Evolutionary conservation across 1,140 invertebrate genomes (phyloP).

Genomic region (Patella vulgata): DNA sequence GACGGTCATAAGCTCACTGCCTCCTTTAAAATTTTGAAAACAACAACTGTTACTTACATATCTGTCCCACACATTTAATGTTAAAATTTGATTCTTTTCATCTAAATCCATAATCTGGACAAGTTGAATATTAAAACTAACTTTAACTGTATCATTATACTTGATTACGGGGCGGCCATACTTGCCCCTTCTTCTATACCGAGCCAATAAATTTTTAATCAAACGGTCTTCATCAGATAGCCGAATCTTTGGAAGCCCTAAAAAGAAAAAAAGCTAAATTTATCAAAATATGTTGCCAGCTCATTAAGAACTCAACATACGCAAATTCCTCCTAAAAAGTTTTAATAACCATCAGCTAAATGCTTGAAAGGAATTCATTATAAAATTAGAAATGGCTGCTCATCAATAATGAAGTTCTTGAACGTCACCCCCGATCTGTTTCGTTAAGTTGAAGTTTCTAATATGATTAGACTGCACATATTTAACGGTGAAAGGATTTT

Average conservation of each 20-base stretch:
- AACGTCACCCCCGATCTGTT: no score
- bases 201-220: conserved; percentile 58
- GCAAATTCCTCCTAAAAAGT: not conserved
- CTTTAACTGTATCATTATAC: conserved; percentile 52
- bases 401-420: no score
- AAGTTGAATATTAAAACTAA: conserved; percentile 57
- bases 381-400: no score
- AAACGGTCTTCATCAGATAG: conserved; percentile 59
- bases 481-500: no score
- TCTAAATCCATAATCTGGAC: conserved; percentile 65
- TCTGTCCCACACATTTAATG: conserved; percentile 58
- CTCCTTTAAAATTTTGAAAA: no score
- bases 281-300: conserved; percentile 3
- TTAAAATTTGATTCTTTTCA: conserved; percentile 62
- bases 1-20: no score
- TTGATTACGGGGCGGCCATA: conserved; percentile 59
- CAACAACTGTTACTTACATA: conserved; percentile 63
- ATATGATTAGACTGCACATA: no score
- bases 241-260: conserved; percentile 28
- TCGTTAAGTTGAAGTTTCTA: no score
- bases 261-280: conserved; percentile 36
- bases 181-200: conserved; percentile 51
- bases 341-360: no score
- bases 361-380: no score
- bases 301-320: not conserved